Evolutionary conservation across 2,797 vertebrate genomes (phyloP).

Genomic region (Rachycentron canadum): DNA sequence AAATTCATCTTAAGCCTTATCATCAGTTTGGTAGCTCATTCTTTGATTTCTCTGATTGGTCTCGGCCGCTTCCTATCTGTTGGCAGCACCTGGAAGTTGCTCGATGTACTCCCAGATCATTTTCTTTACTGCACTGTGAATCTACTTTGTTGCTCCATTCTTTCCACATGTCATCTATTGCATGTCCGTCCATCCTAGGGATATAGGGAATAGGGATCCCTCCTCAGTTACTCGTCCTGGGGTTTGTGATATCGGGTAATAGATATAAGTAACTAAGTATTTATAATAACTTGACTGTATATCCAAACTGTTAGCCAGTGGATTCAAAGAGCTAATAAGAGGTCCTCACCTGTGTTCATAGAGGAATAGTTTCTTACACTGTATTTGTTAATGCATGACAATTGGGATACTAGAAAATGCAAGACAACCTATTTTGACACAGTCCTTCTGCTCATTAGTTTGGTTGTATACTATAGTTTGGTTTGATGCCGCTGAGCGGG

Average conservation of each 20-base stretch:
- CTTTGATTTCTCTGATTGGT: neutral
- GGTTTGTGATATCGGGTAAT: neutral
- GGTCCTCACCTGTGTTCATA: neutral
- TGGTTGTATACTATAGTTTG: slow-evolving; percentile 32
- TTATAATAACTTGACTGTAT: neutral
- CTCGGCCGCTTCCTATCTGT: neutral
- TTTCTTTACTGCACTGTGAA: neutral
- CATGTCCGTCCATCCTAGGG: neutral
- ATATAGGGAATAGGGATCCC: neutral
- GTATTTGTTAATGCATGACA: neutral
- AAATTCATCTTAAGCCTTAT: neutral
- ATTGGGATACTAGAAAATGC: neutral
- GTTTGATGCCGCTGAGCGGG: slow-evolving; percentile 36
- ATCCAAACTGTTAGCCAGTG: neutral
- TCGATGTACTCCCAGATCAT: neutral
- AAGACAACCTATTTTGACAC: slow-evolving; percentile 20
- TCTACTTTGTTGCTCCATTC: neutral
- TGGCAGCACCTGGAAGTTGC: neutral
- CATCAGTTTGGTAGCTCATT: neutral
- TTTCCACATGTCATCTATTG: neutral
- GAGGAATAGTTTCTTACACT: neutral
- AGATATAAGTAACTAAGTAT: neutral
- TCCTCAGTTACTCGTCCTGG: neutral
- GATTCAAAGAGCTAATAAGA: slow-evolving; percentile 10
- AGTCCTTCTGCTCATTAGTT: slow-evolving; percentile 34